Evolutionary conservation across 2,888 invertebrate species (phyloP).

Genomic region (Synanthedon tipuliformis): DNA sequence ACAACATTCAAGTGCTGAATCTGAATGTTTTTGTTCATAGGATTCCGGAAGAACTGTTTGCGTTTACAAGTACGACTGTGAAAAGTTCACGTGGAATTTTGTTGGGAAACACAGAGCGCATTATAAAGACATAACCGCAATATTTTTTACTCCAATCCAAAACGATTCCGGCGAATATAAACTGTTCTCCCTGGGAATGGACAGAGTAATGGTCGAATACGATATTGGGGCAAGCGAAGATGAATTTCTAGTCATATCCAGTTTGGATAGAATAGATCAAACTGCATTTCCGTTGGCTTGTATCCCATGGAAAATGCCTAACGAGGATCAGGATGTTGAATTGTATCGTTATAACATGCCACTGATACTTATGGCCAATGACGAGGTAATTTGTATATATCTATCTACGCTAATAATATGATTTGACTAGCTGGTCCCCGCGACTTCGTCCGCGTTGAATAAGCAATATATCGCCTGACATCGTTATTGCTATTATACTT

Average conservation of each 20-base stretch:
- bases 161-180: slow-evolving; percentile 39
- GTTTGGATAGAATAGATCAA: slow-evolving; percentile 73
- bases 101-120: slow-evolving; percentile 74
- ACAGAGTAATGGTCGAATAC: slow-evolving; percentile 72
- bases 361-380: slow-evolving; percentile 70
- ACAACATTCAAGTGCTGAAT: not conserved
- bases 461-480: too few species aligned
- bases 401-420: too few species aligned
- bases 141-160: slow-evolving; percentile 64
- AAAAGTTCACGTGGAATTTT: slow-evolving; percentile 54
- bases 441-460: too few species aligned
- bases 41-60: slow-evolving; percentile 64
- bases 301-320: slow-evolving; percentile 40
- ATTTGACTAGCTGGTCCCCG: too few species aligned
- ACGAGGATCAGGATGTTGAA: slow-evolving; percentile 21
- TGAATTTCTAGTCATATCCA: slow-evolving; percentile 44
- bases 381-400: slow-evolving; percentile 61
- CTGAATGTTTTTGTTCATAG: slow-evolving; percentile 29
- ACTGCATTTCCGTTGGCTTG: slow-evolving; percentile 68
- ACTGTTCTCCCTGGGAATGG: slow-evolving; percentile 71
- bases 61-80: slow-evolving; percentile 52
- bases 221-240: slow-evolving; percentile 57
- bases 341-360: slow-evolving; percentile 30
- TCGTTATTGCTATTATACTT: too few species aligned
- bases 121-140: slow-evolving; percentile 64